Evolutionary conservation across 2,888 invertebrate genomes (phyloP).

Genomic region (Laothoe populi): DNA sequence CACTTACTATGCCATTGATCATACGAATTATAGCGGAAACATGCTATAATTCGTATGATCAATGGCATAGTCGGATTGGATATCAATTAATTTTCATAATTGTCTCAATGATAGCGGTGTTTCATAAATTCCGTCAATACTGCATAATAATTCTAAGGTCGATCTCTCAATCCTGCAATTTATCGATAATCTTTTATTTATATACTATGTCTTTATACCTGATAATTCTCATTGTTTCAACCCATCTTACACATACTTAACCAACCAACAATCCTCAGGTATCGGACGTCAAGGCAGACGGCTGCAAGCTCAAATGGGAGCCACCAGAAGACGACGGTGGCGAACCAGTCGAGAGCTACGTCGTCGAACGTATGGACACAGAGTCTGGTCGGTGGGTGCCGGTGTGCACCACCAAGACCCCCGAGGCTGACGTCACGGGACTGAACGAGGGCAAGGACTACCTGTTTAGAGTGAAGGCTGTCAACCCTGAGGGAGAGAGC

Average conservation of each 20-base stretch:
- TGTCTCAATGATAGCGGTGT: too few relatives aligned
- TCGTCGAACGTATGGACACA: conserved; percentile 98
- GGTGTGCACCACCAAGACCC: conserved; percentile 88
- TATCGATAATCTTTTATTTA: too few relatives aligned
- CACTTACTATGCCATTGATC: too few relatives aligned
- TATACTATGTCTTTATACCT: too few relatives aligned
- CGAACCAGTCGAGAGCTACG: conserved; percentile 95
- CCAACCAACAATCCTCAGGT: conserved; percentile 53
- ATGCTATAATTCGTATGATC: too few relatives aligned
- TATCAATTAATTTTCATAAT: too few relatives aligned
- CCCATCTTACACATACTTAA: background rate
- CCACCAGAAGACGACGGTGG: conserved; percentile 99
- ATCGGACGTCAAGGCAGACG: conserved; percentile 95
- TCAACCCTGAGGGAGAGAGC: conserved; percentile 98
- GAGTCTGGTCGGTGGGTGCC: conserved; percentile 97
- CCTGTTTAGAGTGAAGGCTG: conserved; percentile 98
- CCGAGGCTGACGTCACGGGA: conserved; percentile 94
- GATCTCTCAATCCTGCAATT: too few relatives aligned
- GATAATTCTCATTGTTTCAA: too few relatives aligned
- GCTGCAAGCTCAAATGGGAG: conserved; percentile 97
- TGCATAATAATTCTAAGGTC: too few relatives aligned
- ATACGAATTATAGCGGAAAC: too few relatives aligned
- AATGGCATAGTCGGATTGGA: too few relatives aligned
- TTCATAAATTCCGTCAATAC: too few relatives aligned
- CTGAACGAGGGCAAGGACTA: conserved; percentile 99